Conservation (phyloP, 2,113 vertebrate genomes). For the Leptobrachium leishanense region DNA sequence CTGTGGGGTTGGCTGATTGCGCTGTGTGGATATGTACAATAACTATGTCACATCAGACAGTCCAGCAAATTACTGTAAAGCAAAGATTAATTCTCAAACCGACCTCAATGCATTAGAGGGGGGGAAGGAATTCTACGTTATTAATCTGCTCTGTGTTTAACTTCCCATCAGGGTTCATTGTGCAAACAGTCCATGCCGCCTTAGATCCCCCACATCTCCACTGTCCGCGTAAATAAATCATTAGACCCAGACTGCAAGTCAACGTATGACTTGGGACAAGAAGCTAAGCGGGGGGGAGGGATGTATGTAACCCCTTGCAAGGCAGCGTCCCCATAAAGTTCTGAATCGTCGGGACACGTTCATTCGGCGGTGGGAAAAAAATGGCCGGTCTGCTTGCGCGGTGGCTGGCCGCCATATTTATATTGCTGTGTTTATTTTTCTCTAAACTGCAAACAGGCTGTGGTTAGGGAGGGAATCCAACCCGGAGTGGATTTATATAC, state of each 20-base stretch:
- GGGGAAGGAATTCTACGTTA: slow-evolving; percentile 54
- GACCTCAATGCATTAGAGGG: slow-evolving; percentile 63
- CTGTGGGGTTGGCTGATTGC: slow-evolving; percentile 68
- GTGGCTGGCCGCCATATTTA: too few relatives aligned
- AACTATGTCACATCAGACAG: slow-evolving; percentile 64
- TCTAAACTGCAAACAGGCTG: too few relatives aligned
- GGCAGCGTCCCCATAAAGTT: background rate
- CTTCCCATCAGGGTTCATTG: slow-evolving; percentile 59
- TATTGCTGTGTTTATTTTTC: too few relatives aligned
- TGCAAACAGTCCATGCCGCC: background rate
- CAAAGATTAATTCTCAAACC: slow-evolving; percentile 64
- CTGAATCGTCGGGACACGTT: background rate
- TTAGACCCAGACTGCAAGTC: slow-evolving; percentile 61
- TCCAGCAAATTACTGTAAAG: slow-evolving; percentile 65
- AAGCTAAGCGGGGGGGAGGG: background rate
- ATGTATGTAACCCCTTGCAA: slow-evolving; percentile 9
- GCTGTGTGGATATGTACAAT: slow-evolving; percentile 64
- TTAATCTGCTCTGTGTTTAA: slow-evolving; percentile 77
- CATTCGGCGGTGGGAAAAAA: background rate
- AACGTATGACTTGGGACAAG: slow-evolving; percentile 55
- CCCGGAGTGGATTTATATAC: too few relatives aligned
- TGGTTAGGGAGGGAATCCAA: too few relatives aligned
- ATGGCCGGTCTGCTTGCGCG: too few relatives aligned
- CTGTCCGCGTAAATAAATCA: slow-evolving; percentile 72
- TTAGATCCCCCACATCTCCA: slow-evolving; percentile 50